Evolutionary conservation across 2,888 invertebrate species (phyloP).

Genomic region (Notodonta dromedarius): DNA sequence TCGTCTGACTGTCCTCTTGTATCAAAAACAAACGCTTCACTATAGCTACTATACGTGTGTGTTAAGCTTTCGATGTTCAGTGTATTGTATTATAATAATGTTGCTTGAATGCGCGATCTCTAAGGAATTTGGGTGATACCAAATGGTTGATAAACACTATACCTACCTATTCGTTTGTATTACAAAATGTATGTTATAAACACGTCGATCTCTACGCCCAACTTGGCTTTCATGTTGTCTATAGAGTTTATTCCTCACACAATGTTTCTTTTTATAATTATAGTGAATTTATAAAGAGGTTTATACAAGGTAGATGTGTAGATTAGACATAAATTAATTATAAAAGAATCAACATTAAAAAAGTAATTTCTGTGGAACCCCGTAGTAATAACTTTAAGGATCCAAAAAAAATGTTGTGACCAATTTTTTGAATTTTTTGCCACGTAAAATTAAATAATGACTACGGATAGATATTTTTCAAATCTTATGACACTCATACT

Average conservation of each 20-base stretch:
- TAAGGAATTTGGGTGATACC: constrained; percentile 83
- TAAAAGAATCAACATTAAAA: constrained; percentile 51
- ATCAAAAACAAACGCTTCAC: constrained; percentile 49
- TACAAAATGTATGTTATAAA: constrained; percentile 15
- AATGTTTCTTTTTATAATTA: constrained; percentile 47
- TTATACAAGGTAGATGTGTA: constrained; percentile 84
- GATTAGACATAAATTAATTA: constrained; percentile 65
- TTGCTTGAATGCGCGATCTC: constrained; percentile 67
- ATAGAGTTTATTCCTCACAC: constrained; percentile 35
- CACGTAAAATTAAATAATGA: constrained; percentile 53
- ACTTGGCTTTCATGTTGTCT: constrained; percentile 32
- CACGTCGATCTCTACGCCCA: constrained; percentile 40
- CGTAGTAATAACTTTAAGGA: constrained; percentile 73
- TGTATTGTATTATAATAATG: constrained; percentile 63
- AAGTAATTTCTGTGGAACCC: constrained; percentile 56
- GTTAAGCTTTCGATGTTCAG: constrained; percentile 78
- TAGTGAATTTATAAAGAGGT: constrained; percentile 81
- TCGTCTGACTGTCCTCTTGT: constrained; percentile 54
- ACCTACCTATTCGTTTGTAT: constrained; percentile 7
- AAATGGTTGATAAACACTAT: constrained; percentile 61
- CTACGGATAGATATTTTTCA: constrained; percentile 54
- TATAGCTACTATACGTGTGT: constrained; percentile 46
- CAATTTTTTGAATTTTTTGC: constrained; percentile 75
- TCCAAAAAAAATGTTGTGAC: constrained; percentile 61
- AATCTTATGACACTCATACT: constrained; percentile 81